These are phyloP conservation scores for Myripristis murdjan DNA, from an alignment of 2,797 vertebrate genomes.

Conservation along the genomic window DNA sequence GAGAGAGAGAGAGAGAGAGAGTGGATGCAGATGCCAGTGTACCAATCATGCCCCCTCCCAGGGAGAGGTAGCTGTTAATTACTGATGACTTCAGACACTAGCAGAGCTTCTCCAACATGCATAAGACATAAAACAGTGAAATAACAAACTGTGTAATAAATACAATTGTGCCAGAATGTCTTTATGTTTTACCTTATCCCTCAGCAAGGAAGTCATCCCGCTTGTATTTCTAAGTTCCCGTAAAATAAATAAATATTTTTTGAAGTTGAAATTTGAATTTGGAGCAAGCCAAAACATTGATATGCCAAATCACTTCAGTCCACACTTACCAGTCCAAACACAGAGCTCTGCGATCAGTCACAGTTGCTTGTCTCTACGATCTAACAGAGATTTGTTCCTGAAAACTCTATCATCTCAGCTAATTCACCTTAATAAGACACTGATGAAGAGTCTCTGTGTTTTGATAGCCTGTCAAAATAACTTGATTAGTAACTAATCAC, in stretches of 20 bases:
- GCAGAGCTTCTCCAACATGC: too few relatives aligned
- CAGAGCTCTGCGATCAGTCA: slow-evolving; percentile 42
- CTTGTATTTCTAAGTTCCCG: background rate
- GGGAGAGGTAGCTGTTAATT: slow-evolving; percentile 19
- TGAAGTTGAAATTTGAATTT: slow-evolving; percentile 5
- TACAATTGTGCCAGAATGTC: too few relatives aligned
- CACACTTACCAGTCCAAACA: slow-evolving; percentile 12
- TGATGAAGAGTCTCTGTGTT: slow-evolving; percentile 62
- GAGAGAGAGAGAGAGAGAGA: background rate
- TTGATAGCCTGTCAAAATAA: slow-evolving; percentile 57
- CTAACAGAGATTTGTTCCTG: slow-evolving; percentile 27
- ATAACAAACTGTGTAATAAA: too few relatives aligned
- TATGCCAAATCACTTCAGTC: slow-evolving; percentile 42
- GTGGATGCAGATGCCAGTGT: too few relatives aligned
- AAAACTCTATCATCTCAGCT: slow-evolving; percentile 60
- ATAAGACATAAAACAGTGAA: too few relatives aligned
- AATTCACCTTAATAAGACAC: slow-evolving; percentile 67
- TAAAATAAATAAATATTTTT: too few relatives aligned
- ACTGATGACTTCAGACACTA: background rate
- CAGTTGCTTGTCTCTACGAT: slow-evolving; percentile 46
- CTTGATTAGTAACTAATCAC: slow-evolving; percentile 57
- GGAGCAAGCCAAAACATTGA: slow-evolving; percentile 34
- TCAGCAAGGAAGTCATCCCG: too few relatives aligned
- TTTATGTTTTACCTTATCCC: too few relatives aligned
- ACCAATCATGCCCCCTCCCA: background rate